These are phyloP conservation scores for Drymonia ruficornis DNA, from an alignment of 2,888 invertebrate species.

Conservation along the genomic window DNA sequence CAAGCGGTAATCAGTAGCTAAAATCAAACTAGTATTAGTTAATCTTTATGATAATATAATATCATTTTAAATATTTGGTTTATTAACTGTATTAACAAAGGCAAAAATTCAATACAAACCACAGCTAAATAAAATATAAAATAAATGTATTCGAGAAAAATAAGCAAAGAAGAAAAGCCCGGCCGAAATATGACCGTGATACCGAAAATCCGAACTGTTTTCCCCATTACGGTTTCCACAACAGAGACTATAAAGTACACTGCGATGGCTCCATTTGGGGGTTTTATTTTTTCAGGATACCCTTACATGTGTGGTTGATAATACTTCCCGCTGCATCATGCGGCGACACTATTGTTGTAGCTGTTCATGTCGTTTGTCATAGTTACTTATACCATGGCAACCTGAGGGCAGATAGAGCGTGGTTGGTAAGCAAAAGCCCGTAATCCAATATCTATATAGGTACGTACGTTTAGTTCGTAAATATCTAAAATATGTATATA, in stretches of 20 bases:
- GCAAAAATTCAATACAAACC: not conserved
- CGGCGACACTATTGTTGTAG: constrained; percentile 4
- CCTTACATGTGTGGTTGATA: constrained; percentile 27
- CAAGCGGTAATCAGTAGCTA: too few relatives aligned
- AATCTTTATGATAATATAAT: too few relatives aligned
- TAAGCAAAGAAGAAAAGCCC: constrained; percentile 27
- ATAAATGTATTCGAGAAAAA: constrained; percentile 31
- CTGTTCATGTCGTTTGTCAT: not conserved
- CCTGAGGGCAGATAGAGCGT: too few relatives aligned
- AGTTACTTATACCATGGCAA: too few relatives aligned
- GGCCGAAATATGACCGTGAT: constrained; percentile 33
- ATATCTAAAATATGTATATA: too few relatives aligned
- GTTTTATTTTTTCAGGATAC: constrained; percentile 34
- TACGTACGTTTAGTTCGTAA: too few relatives aligned
- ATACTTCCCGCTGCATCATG: constrained; percentile 26
- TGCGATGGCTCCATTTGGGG: constrained; percentile 34
- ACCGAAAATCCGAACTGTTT: constrained; percentile 37
- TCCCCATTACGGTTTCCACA: constrained; percentile 45
- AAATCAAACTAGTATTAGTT: too few relatives aligned
- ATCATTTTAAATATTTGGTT: too few relatives aligned
- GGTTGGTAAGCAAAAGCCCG: too few relatives aligned
- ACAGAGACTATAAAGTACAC: constrained; percentile 46
- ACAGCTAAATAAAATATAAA: constrained; percentile 22
- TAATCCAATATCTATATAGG: too few relatives aligned
- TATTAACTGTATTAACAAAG: too few relatives aligned